Evolutionary conservation across 2,113 vertebrate genomes (phyloP).

Genomic region (rat (Rattus norvegicus)): GRCr8 NC_086026.1:85421501-85422000

Average conservation of each 20-base stretch:
- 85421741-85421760: background rate
- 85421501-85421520: background rate
- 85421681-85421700: background rate
- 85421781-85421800: background rate
- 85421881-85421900: background rate
- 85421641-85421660: background rate
- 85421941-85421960: background rate
- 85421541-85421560: too few relatives aligned
- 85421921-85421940: background rate
- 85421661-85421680: background rate
- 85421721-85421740: background rate
- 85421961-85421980: background rate
- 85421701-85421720: too few relatives aligned
- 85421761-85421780: too few relatives aligned
- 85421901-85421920: background rate
- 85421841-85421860: too few relatives aligned
- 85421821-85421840: too few relatives aligned
- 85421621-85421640: background rate
- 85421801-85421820: background rate
- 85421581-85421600: background rate
- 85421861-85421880: background rate
- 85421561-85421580: background rate
- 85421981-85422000: background rate
- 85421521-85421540: background rate
- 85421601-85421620: background rate